Conservation (phyloP, 2,888 invertebrate genomes). For the Gymnoscelis rufifasciata region DNA sequence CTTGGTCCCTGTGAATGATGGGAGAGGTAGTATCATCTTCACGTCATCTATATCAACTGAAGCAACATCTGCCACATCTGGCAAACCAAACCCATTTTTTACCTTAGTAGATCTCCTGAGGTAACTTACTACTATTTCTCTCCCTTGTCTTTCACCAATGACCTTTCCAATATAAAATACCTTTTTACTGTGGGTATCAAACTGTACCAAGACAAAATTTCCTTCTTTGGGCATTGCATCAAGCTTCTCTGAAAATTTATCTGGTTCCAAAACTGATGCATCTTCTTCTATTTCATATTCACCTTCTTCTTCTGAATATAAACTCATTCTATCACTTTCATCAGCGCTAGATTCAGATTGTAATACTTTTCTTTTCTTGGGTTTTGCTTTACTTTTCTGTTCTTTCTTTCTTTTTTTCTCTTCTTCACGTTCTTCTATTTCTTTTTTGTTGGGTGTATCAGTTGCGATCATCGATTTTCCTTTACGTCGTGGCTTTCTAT, state of each 20-base stretch:
- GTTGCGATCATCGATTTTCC: conserved; percentile 36
- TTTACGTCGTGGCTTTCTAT: conserved; percentile 28
- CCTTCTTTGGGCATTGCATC: conserved; percentile 19
- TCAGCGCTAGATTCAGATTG: conserved; percentile 22
- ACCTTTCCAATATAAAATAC: conserved; percentile 24
- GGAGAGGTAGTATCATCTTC: conserved; percentile 23
- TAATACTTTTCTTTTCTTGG: conserved; percentile 24
- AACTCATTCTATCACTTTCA: conserved; percentile 25
- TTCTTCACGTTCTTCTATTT: conserved; percentile 19
- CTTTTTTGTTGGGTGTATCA: conserved; percentile 35
- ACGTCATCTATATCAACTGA: conserved; percentile 24
- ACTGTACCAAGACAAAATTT: conserved; percentile 21
- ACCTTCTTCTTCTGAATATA: conserved; percentile 28
- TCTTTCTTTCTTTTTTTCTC: conserved; percentile 10
- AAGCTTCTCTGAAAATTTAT: conserved; percentile 7
- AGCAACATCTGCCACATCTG: conserved; percentile 30
- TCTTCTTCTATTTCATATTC: conserved; percentile 19
- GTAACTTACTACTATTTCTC: conserved; percentile 23
- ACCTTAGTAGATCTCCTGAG: conserved; percentile 23
- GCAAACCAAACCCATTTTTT: conserved; percentile 20
- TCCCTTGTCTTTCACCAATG: conserved; percentile 12
- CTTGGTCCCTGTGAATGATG: conserved; percentile 26
- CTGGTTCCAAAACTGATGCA: conserved; percentile 1
- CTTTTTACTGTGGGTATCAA: conserved; percentile 18
- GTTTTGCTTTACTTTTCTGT: conserved; percentile 14